Percentiles rank a stretch among this genome's conserved stretches.
These are phyloP conservation scores for Furcifer pardalis DNA, from an alignment of 2,797 vertebrate genomes.

Conservation along the genomic window DNA sequence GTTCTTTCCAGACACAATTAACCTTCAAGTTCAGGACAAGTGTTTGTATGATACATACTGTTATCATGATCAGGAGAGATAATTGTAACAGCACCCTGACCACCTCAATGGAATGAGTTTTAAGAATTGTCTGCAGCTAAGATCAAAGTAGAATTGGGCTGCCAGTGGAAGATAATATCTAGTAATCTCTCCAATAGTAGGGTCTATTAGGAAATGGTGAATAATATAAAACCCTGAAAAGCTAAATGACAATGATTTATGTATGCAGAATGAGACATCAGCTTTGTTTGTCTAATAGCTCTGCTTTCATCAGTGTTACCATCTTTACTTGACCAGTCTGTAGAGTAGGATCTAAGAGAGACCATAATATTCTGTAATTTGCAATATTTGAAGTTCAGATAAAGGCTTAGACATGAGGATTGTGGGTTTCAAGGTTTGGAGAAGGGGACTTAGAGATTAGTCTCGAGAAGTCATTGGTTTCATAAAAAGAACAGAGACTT, in stretches of 20 bases:
- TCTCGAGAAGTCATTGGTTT: not conserved
- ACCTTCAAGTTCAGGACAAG: not conserved
- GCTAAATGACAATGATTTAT: not conserved
- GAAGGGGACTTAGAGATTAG: conserved; percentile 3
- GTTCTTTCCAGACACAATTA: not conserved
- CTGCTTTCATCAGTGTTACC: not conserved
- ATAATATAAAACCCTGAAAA: not conserved
- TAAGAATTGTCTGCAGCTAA: not conserved
- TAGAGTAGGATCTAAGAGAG: conserved; percentile 4
- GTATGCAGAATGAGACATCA: not conserved
- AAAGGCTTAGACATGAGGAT: not conserved
- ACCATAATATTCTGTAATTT: not conserved
- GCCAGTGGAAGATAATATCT: not conserved
- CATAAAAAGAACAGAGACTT: not conserved
- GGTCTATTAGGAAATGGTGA: conserved; percentile 5
- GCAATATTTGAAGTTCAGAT: not conserved
- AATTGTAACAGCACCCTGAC: not conserved
- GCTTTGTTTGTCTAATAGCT: not conserved
- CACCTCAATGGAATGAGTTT: not conserved
- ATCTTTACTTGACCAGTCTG: not conserved
- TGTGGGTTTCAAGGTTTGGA: not conserved
- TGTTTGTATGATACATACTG: not conserved
- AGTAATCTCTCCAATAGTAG: not conserved
- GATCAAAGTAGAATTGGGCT: not conserved
- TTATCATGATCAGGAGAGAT: not conserved